A percentile compares a stretch with the other conserved stretches of the same genome.
phyloP scores from a whole-genome alignment of 2,888 invertebrate species.

The Acleris cristana region DNA sequence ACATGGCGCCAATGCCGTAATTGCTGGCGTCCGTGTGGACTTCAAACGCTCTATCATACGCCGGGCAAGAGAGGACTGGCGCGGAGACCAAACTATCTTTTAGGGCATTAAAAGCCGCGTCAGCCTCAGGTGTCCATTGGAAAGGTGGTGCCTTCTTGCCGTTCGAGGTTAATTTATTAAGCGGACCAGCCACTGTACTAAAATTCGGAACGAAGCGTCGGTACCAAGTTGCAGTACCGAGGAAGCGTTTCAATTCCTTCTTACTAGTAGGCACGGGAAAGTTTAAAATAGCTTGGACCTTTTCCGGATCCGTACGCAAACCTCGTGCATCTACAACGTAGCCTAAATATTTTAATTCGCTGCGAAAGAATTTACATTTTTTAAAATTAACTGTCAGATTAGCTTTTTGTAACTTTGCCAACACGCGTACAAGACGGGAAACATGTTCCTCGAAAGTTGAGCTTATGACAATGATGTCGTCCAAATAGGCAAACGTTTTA shows the following conservation, averaged over 20 bases:
- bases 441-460: slow-evolving; percentile 43
- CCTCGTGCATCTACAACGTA: slow-evolving; percentile 47
- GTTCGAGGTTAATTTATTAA: slow-evolving; percentile 43
- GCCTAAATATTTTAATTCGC: slow-evolving; percentile 40
- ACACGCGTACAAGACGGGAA: slow-evolving; percentile 36
- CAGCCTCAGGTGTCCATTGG: slow-evolving; percentile 36
- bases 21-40: slow-evolving; percentile 41
- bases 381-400: slow-evolving; percentile 41
- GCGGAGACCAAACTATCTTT: slow-evolving; percentile 38
- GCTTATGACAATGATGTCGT: slow-evolving; percentile 43
- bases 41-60: slow-evolving; percentile 39
- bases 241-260: slow-evolving; percentile 43
- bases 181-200: slow-evolving; percentile 43
- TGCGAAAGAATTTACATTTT: slow-evolving; percentile 41
- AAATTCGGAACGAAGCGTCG: slow-evolving; percentile 44
- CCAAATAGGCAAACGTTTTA: slow-evolving; percentile 42
- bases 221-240: slow-evolving; percentile 45
- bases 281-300: slow-evolving; percentile 42
- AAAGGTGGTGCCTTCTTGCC: slow-evolving; percentile 41
- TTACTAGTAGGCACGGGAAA: slow-evolving; percentile 41
- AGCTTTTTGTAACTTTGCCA: slow-evolving; percentile 39
- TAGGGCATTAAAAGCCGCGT: slow-evolving; percentile 35
- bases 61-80: slow-evolving; percentile 43
- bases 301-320: slow-evolving; percentile 45
- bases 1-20: slow-evolving; percentile 35